Conservation (phyloP, 2,888 invertebrate species). For the Cheilosia scutellata region DNA sequence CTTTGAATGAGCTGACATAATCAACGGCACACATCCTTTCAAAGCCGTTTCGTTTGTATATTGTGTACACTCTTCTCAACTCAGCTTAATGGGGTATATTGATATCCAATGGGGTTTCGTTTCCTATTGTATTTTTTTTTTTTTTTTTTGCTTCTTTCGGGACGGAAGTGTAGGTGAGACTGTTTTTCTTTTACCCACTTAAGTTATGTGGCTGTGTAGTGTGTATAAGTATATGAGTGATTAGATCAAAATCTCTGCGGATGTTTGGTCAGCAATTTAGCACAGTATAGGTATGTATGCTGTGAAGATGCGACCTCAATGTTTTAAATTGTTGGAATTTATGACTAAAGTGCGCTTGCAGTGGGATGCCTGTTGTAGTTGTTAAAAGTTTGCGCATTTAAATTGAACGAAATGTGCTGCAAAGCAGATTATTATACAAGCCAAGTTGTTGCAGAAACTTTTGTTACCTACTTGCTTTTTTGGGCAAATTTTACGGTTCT, state of each 20-base stretch:
- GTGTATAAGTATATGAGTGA: not conserved
- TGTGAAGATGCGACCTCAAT: conserved; percentile 10
- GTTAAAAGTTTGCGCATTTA: conserved; percentile 25
- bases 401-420: conserved; percentile 21
- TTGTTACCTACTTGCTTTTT: not conserved
- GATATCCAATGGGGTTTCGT: conserved; percentile 39
- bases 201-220: not conserved
- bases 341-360: not conserved
- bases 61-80: conserved; percentile 18
- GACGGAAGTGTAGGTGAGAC: not conserved
- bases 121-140: not conserved
- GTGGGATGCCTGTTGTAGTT: conserved; percentile 7
- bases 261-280: conserved; percentile 8
- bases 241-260: conserved; percentile 24
- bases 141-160: not conserved
- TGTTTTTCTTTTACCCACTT: conserved; percentile 25
- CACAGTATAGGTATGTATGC: not conserved
- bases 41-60: not conserved
- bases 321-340: not conserved
- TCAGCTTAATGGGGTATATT: conserved; percentile 67
- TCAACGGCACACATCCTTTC: conserved; percentile 43
- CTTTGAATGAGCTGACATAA: conserved; percentile 70
- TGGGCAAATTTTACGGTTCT: conserved; percentile 3
- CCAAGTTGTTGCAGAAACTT: conserved; percentile 19
- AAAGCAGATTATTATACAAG: conserved; percentile 14